Percentiles rank a stretch among this genome's conserved stretches.
phyloP scores from a whole-genome alignment of 2,113 vertebrate species.

The Xyrauchen texanus region DNA sequence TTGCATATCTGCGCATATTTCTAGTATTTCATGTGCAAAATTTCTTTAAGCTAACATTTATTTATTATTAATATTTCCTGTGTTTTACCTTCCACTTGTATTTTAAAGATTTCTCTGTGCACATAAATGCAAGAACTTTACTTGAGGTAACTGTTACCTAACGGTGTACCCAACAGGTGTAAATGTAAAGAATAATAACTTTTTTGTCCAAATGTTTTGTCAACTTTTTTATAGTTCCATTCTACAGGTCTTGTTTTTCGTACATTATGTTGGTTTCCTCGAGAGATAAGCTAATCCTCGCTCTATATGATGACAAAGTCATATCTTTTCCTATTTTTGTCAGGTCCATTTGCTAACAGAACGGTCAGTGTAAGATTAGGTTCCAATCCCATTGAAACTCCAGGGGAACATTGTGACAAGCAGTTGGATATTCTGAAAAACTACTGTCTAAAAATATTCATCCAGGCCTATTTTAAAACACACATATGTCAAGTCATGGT shows the following conservation, averaged over 20 bases:
- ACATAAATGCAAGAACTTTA: no score
- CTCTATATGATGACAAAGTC: slow-evolving; percentile 11
- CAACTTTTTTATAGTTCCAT: neutral
- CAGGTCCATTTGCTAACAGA: slow-evolving; percentile 3
- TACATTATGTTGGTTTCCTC: neutral
- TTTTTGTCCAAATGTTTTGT: no score
- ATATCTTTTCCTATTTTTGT: slow-evolving; percentile 9
- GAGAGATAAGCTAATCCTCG: slow-evolving; percentile 6
- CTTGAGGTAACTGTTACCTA: no score
- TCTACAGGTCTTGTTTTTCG: neutral
- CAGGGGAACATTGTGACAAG: slow-evolving; percentile 68
- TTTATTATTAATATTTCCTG: no score
- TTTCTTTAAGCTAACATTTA: no score
- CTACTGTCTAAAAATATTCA: slow-evolving; percentile 64
- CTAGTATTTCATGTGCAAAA: no score
- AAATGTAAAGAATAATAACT: no score
- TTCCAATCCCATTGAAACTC: slow-evolving; percentile 53
- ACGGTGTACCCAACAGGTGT: no score
- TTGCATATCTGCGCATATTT: no score
- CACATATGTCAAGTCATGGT: slow-evolving; percentile 48
- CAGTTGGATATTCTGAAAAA: slow-evolving; percentile 38
- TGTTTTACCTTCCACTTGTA: no score
- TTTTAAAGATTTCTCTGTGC: no score
- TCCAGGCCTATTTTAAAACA: slow-evolving; percentile 68
- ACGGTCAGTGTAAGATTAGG: slow-evolving; percentile 42